Conservation (phyloP, 2,888 invertebrate species). For the Ormia ochracea region DNA sequence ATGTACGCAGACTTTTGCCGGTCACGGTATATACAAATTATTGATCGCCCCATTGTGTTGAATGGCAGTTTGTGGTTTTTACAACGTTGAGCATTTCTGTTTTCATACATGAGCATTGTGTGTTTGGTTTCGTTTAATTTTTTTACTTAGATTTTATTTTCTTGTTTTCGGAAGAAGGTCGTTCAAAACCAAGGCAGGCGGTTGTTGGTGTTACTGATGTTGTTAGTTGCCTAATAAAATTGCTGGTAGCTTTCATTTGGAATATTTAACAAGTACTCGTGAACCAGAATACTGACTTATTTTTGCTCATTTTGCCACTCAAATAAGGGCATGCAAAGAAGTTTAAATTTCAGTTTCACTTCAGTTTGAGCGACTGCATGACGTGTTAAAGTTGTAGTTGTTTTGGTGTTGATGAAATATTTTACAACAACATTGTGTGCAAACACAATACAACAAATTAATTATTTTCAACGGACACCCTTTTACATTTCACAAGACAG, state of each 20-base stretch:
- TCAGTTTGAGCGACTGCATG: too few relatives aligned
- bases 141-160: background rate
- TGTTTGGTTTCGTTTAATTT: background rate
- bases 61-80: background rate
- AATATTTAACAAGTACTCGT: slow-evolving; percentile 45
- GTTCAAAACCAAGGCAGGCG: background rate
- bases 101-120: slow-evolving; percentile 34
- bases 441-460: too few relatives aligned
- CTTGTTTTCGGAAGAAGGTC: background rate
- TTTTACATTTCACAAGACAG: background rate
- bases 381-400: too few relatives aligned
- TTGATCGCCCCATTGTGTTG: slow-evolving; percentile 8
- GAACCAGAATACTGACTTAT: slow-evolving; percentile 37
- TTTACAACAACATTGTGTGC: too few relatives aligned
- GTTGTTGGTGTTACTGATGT: slow-evolving; percentile 18
- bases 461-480: background rate
- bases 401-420: too few relatives aligned
- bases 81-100: slow-evolving; percentile 11
- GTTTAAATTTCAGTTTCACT: too few relatives aligned
- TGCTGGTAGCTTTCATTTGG: slow-evolving; percentile 47
- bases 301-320: background rate
- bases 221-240: slow-evolving; percentile 36
- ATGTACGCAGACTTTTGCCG: too few relatives aligned
- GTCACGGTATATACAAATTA: too few relatives aligned
- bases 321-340: background rate